Evolutionary conservation across 64 coral and sea anemone genomes (phyloP), one percentile per base, ranked within the genome.

Genomic region (Porites australiensis): DNA sequence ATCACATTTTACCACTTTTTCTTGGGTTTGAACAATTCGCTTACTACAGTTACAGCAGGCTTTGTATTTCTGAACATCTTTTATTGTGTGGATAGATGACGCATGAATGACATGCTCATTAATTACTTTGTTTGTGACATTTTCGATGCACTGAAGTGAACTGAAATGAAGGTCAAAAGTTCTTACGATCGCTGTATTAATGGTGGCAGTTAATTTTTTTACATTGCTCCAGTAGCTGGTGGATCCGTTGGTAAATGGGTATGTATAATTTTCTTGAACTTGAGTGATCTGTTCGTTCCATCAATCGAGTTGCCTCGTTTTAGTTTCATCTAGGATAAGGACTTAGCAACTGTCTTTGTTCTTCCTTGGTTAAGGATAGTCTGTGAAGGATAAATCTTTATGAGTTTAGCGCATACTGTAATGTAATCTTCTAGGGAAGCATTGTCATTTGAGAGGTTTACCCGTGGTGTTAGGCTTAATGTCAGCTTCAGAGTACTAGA

Each of bases 21-120:
- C 59, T 66, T 73, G 63, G 44, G 75, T 20, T 93, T 93, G 90
- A 77, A 53, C 9, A 50, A 93, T 66, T 50, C 62, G 57, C 64
- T 59, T 86, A 6, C 87, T 93, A 67, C 90, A 93, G 44, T 93
- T 75, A 68, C 82, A 86, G 73, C 91, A 93, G 27, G 73, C 62
- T 79, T 87, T 93, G 76, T 93, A 93, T 46, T 61, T 86, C 65
- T 87, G 82, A 53, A 93, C 83, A 66, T 93, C 83, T 45, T 87
- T 72, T n/a, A 88, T 50, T 70, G 85, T 88, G 77, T 55, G 47
- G 49, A 93, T 81, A 9, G 20, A 23, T 88, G 92, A 67, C 65
- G 82, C 86, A 82, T 72, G 22, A 44, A 88, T 93, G 63, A 58
- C 53, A 66, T 87, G 84, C 72, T 93, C 50, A 77, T 79, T 88